Percentiles rank a stretch among this genome's conserved stretches.
Evolutionary conservation across 2,888 invertebrate genomes (phyloP).

Genomic region (Prosapia bicincta): DNA sequence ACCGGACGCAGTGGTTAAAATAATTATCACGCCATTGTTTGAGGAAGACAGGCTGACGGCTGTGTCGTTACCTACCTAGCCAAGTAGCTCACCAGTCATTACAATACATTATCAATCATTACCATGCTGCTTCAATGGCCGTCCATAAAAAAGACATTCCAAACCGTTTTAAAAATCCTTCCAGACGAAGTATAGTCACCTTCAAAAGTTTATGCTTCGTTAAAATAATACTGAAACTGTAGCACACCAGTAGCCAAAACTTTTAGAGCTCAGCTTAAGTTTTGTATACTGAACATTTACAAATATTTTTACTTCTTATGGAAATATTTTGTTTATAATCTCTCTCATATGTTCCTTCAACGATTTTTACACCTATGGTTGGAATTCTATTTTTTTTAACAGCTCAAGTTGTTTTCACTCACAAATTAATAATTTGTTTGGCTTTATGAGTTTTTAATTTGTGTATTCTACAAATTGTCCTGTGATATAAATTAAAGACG

Average conservation of each 20-base stretch:
- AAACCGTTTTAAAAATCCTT: constrained; percentile 2
- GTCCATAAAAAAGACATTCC: constrained; percentile 2
- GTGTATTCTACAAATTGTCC: too few species aligned
- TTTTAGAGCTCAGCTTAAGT: neutral
- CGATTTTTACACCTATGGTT: too few species aligned
- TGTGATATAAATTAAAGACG: too few species aligned
- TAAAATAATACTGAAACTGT: neutral
- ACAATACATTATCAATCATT: constrained; percentile 2
- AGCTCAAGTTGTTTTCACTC: too few species aligned
- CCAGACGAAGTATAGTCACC: neutral
- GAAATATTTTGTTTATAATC: too few species aligned
- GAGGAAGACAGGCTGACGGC: neutral
- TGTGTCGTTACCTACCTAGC: neutral
- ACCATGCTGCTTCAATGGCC: constrained; percentile 2
- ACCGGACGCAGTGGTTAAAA: neutral
- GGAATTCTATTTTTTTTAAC: too few species aligned
- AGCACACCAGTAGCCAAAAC: neutral
- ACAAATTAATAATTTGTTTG: too few species aligned
- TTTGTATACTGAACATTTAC: neutral
- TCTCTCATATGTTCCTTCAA: too few species aligned
- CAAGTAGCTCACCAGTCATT: neutral
- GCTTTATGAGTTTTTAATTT: too few species aligned
- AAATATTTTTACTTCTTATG: too few species aligned
- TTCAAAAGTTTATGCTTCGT: neutral
- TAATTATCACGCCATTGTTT: constrained; percentile 2